Conservation (phyloP, 64 coral and sea anemone species). For the Acropora yongei region DNA sequence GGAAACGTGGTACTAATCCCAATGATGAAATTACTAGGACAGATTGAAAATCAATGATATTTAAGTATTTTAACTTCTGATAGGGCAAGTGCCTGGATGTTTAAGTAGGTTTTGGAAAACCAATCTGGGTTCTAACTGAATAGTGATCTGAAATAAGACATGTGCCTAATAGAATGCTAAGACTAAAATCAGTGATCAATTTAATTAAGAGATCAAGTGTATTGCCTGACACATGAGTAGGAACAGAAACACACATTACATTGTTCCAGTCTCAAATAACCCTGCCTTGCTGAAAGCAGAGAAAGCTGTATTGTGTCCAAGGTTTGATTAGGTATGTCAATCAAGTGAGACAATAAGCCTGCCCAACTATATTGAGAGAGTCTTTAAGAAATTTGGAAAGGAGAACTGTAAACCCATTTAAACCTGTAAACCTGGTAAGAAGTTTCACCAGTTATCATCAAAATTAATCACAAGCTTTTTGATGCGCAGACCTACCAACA, state of each 20-base stretch:
- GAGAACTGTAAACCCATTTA: conserved; percentile 47
- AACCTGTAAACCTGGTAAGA: conserved; percentile 3
- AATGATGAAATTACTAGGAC: too few relatives aligned
- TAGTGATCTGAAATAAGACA: too few relatives aligned
- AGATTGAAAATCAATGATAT: too few relatives aligned
- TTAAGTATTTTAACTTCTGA: too few relatives aligned
- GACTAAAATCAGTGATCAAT: too few relatives aligned
- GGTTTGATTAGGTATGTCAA: conserved; percentile 59
- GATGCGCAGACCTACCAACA: conserved; percentile 9
- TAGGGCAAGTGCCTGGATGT: too few relatives aligned
- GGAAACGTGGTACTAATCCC: too few relatives aligned
- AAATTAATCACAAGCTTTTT: neutral
- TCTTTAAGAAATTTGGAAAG: conserved; percentile 61
- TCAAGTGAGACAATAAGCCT: conserved; percentile 46
- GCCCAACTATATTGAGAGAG: conserved; percentile 2
- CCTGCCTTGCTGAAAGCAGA: conserved; percentile 37
- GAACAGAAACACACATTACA: conserved; percentile 18
- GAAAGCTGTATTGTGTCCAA: conserved; percentile 48
- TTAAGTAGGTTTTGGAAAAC: too few relatives aligned
- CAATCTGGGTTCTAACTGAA: too few relatives aligned
- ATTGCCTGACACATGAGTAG: too few relatives aligned
- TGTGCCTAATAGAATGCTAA: too few relatives aligned
- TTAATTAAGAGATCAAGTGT: too few relatives aligned
- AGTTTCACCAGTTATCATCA: neutral
- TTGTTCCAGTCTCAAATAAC: conserved; percentile 35